Evolutionary conservation across 2,888 invertebrate genomes (phyloP), one percentile per base, ranked within the genome.

Genomic region (Syritta pipiens): DNA sequence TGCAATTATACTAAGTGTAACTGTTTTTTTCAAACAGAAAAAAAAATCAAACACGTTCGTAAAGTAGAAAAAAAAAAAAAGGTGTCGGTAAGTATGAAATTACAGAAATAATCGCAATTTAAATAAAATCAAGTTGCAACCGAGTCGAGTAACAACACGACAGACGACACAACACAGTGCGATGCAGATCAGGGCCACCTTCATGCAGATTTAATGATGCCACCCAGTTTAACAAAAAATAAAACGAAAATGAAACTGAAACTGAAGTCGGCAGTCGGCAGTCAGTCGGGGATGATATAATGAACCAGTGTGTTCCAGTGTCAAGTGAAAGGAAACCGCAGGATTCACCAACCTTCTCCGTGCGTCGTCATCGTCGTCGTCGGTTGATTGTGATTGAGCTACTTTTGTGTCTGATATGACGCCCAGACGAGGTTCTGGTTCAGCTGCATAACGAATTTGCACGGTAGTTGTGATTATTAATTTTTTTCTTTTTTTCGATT

Each of bases 281-380:
- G n/a, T n/a, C n/a, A n/a, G n/a, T n/a, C n/a, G n/a, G n/a, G n/a
- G 12, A 51, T 60, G 35, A 60, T 60, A 51, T 60, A 69, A 60
- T 46, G 44, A 10, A 3, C 37, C 12, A 3, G 19, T 26, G 26
- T n/a, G n/a, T n/a, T n/a, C 7, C 24, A 44, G 40, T 51, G 40
- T 53, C 51, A 49, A 60, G 68, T 69, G 51, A 69, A 60, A 51
- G 68, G 68, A 60, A 22, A 22, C 3, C 22, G n/a, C 24, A 59
- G 59, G 59, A 59, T 59, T 59, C 44, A 32, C 59, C 20, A n/a
- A n/a, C n/a, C n/a, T n/a, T n/a, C n/a, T n/a, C n/a, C n/a, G n/a
- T n/a, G n/a, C n/a, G n/a, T n/a, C n/a, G n/a, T n/a, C n/a, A n/a
- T n/a, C 28, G 17, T 3, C 17, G 37, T 3, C 14, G 37, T 14